Conservation (phyloP, 2,888 invertebrate genomes). For the Thysanoteuthis rhombus region DNA sequence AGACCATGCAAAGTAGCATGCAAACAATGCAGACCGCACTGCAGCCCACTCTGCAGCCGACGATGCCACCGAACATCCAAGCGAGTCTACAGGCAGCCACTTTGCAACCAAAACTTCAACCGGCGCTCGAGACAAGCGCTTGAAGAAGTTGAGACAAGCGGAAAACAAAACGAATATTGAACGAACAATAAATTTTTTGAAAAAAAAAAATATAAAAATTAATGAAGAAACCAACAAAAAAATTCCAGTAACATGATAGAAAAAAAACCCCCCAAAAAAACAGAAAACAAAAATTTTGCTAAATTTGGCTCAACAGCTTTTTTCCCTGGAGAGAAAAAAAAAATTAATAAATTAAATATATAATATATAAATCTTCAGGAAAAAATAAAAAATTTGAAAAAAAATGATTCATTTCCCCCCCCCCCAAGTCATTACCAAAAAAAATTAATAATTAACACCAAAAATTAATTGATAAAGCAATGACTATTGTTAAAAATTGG, state of each 20-base stretch:
- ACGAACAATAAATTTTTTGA: background rate
- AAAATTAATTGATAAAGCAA: background rate
- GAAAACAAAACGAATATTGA: background rate
- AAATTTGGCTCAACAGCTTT: background rate
- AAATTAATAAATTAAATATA: background rate
- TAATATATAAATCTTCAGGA: background rate
- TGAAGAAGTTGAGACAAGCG: background rate
- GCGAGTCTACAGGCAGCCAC: constrained; percentile 29
- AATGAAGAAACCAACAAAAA: background rate
- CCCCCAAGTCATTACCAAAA: background rate
- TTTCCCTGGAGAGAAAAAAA: background rate
- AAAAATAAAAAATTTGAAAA: background rate
- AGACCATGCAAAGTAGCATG: constrained; percentile 33
- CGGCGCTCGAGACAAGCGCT: constrained; percentile 35
- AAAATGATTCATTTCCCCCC: background rate
- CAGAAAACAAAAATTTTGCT: background rate
- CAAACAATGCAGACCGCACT: constrained; percentile 35
- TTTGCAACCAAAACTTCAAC: constrained; percentile 38
- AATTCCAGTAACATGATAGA: background rate
- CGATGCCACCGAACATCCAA: constrained; percentile 32
- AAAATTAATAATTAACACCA: too few relatives aligned
- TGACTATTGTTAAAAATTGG: too few relatives aligned
- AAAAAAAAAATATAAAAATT: background rate
- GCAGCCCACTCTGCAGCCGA: background rate
- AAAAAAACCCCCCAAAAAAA: too few relatives aligned